Conservation (phyloP, 1,140 invertebrate species). For the Teleogryllus occipitalis region DNA sequence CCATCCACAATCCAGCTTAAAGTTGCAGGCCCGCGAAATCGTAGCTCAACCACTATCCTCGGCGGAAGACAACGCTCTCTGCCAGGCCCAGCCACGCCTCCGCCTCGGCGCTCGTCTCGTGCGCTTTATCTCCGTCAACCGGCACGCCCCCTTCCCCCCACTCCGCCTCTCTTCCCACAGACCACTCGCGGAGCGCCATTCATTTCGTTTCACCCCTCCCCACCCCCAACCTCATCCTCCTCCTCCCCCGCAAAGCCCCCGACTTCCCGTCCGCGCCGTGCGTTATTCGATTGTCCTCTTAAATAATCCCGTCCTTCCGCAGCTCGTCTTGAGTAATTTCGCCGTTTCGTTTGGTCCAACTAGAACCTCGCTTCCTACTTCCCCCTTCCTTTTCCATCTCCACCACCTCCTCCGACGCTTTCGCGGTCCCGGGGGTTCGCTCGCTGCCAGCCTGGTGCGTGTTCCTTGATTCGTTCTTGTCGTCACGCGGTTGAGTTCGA, state of each 20-base stretch:
- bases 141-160: not conserved
- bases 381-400: not conserved
- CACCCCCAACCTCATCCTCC: not conserved
- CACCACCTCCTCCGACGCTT: too few species aligned
- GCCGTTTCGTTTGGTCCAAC: not conserved
- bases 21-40: too few species aligned
- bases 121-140: not conserved
- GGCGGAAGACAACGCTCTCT: too few species aligned
- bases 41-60: too few species aligned
- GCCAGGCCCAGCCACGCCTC: too few species aligned
- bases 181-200: not conserved
- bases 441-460: not conserved
- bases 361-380: not conserved
- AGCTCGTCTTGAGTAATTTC: not conserved
- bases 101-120: too few species aligned
- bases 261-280: not conserved
- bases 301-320: not conserved
- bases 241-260: not conserved
- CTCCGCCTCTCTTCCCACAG: not conserved
- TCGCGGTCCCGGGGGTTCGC: too few species aligned
- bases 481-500: too few species aligned
- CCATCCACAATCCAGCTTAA: too few species aligned
- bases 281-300: slow-evolving; percentile 4
- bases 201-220: not conserved
- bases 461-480: not conserved